Base-by-base conservation (phyloP, 2,797 vertebrate genomes). In the Monodelphis domestica region DNA sequence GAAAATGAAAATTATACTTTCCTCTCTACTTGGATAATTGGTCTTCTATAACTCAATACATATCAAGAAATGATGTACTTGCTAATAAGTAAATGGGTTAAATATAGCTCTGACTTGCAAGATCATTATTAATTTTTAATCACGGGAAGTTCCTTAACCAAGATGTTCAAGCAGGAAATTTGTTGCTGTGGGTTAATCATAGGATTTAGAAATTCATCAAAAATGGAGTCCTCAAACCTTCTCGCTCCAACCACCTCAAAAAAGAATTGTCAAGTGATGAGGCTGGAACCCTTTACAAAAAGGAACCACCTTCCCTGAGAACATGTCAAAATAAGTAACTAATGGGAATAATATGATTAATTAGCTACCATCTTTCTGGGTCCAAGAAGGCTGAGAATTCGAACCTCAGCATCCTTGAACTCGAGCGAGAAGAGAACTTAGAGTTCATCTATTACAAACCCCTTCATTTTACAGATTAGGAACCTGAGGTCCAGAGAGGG, bases 41-140 rank as follows among this genome's bases (percentile, higher is more conserved):
- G 97, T 94, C 90, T 96, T 97, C 70, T 96, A 89, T 93, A 94
- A 87, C 91, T 94, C 94, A 95, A 59, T 91, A 33, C 33, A 78
- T 90, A 38, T 29, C 53, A 91, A 55, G 87, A 87, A 87, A 91
- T 91, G n/a, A 94, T 96, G 89, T 95, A 89, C 91, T 78, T 87
- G 63, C 50, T 50, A 91, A 90, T 94, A 93, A 92, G 90, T 93
- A 97, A 78, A 30, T 0, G 0, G 78, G 90, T 97, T 97, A 95
- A 95, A 92, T 91, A 89, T 87, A 95, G 89, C 56, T 78, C 50
- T 94, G 91, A 29, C 88, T 70, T 95, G 91, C 95, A 96, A 95
- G 88, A 89, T 96, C 45, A 91, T 89, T 94, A 84, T 93, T 96
- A 78, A 92, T 95, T 52, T 96, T 97, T 96, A 96, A 94, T 97